phyloP scores from a whole-genome alignment of 2,888 invertebrate genomes.

The Hetaerina titia region DNA sequence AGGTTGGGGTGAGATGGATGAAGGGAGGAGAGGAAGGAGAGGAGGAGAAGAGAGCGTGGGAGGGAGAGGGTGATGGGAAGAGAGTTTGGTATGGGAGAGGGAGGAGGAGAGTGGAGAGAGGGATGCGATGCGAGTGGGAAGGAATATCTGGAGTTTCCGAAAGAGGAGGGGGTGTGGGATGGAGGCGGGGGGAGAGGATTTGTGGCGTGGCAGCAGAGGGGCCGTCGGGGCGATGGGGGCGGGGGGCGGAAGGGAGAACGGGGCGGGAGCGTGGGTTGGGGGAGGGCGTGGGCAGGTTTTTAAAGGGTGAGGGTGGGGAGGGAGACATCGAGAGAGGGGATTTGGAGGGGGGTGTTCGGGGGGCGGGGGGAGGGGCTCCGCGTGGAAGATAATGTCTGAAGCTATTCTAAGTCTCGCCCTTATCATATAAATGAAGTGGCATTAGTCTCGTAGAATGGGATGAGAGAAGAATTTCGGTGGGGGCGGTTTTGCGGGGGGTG shows the following conservation, averaged over 20 bases:
- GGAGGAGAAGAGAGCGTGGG: too few relatives aligned
- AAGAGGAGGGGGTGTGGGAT: too few relatives aligned
- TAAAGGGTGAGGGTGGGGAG: background rate
- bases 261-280: background rate
- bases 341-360: background rate
- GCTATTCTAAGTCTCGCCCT: constrained; percentile 69
- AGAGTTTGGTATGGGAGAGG: too few relatives aligned
- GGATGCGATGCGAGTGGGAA: too few relatives aligned
- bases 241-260: background rate
- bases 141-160: too few relatives aligned
- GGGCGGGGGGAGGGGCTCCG: background rate
- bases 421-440: constrained; percentile 72
- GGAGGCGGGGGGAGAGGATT: background rate
- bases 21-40: too few relatives aligned
- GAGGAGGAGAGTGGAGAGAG: too few relatives aligned
- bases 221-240: background rate
- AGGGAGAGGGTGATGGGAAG: too few relatives aligned
- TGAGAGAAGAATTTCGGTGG: background rate
- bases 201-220: too few relatives aligned
- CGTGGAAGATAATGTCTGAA: constrained; percentile 63
- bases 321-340: background rate
- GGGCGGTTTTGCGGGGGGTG: background rate
- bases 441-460: constrained; percentile 69
- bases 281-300: background rate
- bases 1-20: too few relatives aligned